A percentile compares a stretch with the other conserved stretches of the same genome.
phyloP scores from a whole-genome alignment of 1,140 invertebrate species.

The Drosophila mayri region DNA sequence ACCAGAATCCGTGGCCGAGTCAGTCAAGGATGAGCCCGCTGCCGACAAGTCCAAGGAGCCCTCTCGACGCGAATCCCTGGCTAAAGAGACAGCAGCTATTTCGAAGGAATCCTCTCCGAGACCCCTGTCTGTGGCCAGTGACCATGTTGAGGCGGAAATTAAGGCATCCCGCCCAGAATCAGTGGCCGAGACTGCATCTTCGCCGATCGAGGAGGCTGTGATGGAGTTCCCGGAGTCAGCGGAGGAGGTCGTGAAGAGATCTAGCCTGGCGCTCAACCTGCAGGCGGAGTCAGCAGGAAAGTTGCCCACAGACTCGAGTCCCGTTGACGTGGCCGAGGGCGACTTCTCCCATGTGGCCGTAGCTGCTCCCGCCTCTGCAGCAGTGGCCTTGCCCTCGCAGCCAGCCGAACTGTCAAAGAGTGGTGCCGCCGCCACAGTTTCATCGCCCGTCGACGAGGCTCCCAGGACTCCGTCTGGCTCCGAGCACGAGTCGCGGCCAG shows the following conservation, averaged over 20 bases:
- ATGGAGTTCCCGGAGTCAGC: slow-evolving; percentile 31
- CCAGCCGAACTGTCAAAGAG: slow-evolving; percentile 41
- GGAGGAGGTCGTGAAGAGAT: slow-evolving; percentile 27
- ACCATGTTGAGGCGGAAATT: slow-evolving; percentile 9
- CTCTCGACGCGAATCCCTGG: slow-evolving; percentile 32
- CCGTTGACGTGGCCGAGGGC: slow-evolving; percentile 71
- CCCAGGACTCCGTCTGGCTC: slow-evolving; percentile 12
- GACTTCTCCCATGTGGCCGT: slow-evolving; percentile 41
- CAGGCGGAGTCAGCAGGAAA: slow-evolving; percentile 16
- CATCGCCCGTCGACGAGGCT: slow-evolving; percentile 67
- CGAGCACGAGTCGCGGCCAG: slow-evolving; percentile 29
- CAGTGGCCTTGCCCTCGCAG: background rate
- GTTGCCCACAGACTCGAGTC: slow-evolving; percentile 68
- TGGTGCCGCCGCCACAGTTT: slow-evolving; percentile 44
- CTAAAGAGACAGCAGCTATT: slow-evolving; percentile 6
- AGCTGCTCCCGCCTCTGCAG: background rate
- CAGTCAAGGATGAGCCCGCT: background rate
- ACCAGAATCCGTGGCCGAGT: slow-evolving; percentile 6
- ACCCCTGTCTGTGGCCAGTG: slow-evolving; percentile 24
- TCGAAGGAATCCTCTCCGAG: slow-evolving; percentile 24
- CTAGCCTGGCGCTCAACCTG: slow-evolving; percentile 27
- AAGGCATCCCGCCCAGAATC: slow-evolving; percentile 57
- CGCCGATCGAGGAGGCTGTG: slow-evolving; percentile 62
- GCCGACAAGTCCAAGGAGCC: slow-evolving; percentile 13
- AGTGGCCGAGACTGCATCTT: slow-evolving; percentile 48